Conservation (phyloP, 2,888 invertebrate species). For the Sinohyriopsis cumingii region DNA sequence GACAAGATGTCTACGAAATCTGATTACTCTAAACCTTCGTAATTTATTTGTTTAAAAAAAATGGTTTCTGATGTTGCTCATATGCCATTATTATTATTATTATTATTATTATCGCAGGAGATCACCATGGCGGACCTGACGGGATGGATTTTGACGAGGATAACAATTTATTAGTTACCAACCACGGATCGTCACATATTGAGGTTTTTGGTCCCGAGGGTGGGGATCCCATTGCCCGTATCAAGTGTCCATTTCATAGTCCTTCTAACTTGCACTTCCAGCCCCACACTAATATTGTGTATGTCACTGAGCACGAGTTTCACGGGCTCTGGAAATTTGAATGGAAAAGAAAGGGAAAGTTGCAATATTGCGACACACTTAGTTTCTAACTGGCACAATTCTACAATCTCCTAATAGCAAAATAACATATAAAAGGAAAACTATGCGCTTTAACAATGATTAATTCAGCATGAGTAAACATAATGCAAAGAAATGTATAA, state of each 20-base stretch:
- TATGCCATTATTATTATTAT: neutral
- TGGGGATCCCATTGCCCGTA: slow-evolving; percentile 54
- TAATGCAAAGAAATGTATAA: too few species aligned
- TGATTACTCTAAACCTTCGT: too few species aligned
- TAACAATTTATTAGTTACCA: slow-evolving; percentile 63
- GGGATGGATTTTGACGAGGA: slow-evolving; percentile 69
- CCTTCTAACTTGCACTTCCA: slow-evolving; percentile 66
- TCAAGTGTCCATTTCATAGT: slow-evolving; percentile 60
- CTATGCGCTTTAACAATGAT: too few species aligned
- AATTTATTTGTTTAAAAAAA: too few species aligned
- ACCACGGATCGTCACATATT: slow-evolving; percentile 61
- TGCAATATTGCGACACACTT: slow-evolving; percentile 59
- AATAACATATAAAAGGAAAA: too few species aligned
- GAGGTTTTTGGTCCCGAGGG: slow-evolving; percentile 63
- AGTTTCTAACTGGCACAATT: too few species aligned
- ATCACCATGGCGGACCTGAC: slow-evolving; percentile 64
- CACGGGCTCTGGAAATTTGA: slow-evolving; percentile 65
- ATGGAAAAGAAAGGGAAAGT: slow-evolving; percentile 60
- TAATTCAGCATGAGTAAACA: too few species aligned
- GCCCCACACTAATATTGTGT: slow-evolving; percentile 55
- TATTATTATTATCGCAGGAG: slow-evolving; percentile 39
- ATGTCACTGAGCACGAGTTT: slow-evolving; percentile 64
- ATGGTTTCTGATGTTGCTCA: too few species aligned
- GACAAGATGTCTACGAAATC: too few species aligned
- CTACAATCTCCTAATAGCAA: too few species aligned